phyloP scores from a whole-genome alignment of 2,113 vertebrate species.

The Pachycephala philippinensis region DNA sequence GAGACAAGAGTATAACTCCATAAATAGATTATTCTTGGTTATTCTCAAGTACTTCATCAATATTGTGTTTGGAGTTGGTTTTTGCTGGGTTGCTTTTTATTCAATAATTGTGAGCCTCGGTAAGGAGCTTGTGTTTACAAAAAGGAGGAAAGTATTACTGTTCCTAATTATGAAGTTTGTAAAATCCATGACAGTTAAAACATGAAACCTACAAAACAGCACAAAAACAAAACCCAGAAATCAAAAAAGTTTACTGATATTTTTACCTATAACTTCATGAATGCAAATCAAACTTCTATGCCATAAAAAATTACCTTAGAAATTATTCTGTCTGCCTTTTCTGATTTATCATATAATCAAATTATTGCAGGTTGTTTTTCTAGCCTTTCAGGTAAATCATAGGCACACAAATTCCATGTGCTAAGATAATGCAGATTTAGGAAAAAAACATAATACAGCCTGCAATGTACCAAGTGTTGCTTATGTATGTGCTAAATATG shows the following conservation, averaged over 20 bases:
- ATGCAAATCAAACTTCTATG: neutral
- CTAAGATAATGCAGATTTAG: neutral
- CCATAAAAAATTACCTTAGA: neutral
- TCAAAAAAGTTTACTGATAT: neutral
- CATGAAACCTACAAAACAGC: neutral
- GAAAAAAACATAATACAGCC: neutral
- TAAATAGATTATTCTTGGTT: neutral
- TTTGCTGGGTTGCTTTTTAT: neutral
- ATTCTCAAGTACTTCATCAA: neutral
- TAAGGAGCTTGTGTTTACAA: neutral
- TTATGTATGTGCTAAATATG: neutral
- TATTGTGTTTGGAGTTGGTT: neutral
- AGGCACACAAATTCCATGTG: neutral
- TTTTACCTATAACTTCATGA: neutral
- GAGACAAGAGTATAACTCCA: neutral
- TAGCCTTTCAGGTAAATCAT: constrained; percentile 35
- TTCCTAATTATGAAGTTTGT: neutral
- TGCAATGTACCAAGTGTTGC: neutral
- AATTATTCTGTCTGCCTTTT: constrained; percentile 44
- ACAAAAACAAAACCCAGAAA: neutral
- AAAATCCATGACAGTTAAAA: neutral
- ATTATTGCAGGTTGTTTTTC: constrained; percentile 27
- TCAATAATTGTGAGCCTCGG: neutral
- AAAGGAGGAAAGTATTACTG: neutral
- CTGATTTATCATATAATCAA: constrained; percentile 40